Base-by-base conservation (phyloP, 2,888 invertebrate genomes). In the Tubiluchus corallicola region DNA sequence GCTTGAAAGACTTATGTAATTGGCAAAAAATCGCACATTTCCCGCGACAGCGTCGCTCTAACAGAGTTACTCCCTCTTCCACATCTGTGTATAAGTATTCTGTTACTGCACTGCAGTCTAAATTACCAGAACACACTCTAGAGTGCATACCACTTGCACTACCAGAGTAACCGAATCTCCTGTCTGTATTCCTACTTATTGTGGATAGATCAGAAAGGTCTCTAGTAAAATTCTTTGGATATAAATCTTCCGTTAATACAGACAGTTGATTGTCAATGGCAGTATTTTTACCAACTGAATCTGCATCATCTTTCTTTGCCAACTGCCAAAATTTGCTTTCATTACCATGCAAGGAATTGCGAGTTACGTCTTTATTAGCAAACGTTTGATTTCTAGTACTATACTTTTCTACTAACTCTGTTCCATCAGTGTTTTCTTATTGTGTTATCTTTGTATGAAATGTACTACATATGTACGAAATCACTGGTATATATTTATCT, bases 11-110 rank as follows among this genome's bases (percentile, higher is more conserved):
- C n/a, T n/a, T n/a, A n/a, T n/a, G n/a, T n/a, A n/a, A n/a, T n/a
- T n/a, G n/a, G n/a, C n/a, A n/a, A n/a, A n/a, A n/a, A n/a, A n/a
- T n/a, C n/a, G n/a, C n/a, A n/a, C n/a, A n/a, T n/a, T n/a, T n/a
- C n/a, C n/a, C n/a, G n/a, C 9, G 29, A n/a, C 29, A 29, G 29
- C 29, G 29, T 29, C 29, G 29, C 29, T 29, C 29, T 9, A 29
- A 9, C 29, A 29, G 29, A 9, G 29, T 9, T 9, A 29, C 29
- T 9, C 29, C 29, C 29, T 29, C 29, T 9, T n/a, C 29, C 29
- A n/a, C 29, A n/a, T 29, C 29, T n/a, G 29, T 29, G 29, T 29
- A 29, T n/a, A 29, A n/a, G 29, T 29, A 29, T n/a, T 29, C 29
- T n/a, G 29, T 9, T 9, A 29, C 29, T 9, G n/a, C 29, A 9